phyloP scores from a whole-genome alignment of 2,888 invertebrate genomes.

The Myathropa florea region DNA sequence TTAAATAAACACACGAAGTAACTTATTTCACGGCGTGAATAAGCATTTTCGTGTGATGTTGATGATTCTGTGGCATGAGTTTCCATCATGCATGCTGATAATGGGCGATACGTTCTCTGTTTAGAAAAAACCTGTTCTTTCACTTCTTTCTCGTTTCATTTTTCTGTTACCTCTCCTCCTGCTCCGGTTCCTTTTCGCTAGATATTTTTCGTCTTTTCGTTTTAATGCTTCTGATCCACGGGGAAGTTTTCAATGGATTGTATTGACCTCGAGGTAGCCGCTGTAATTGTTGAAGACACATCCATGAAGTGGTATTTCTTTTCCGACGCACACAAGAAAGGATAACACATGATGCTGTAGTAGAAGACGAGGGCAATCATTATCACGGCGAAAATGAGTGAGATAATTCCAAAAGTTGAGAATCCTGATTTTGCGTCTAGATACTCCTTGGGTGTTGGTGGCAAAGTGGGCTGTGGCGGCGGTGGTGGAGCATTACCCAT shows the following conservation, averaged over 20 bases:
- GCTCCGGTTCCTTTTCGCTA: constrained; percentile 25
- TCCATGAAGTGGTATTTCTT: constrained; percentile 80
- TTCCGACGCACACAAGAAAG: constrained; percentile 82
- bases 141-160: constrained; percentile 1
- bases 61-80: constrained; percentile 4
- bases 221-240: constrained; percentile 77
- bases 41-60: constrained; percentile 1
- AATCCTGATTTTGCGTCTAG: constrained; percentile 79
- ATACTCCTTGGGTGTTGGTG: constrained; percentile 77
- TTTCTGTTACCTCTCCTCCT: background rate
- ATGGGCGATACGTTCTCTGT: constrained; percentile 44
- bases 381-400: constrained; percentile 77
- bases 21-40: constrained; percentile 15
- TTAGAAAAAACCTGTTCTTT: constrained; percentile 57
- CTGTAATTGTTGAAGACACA: constrained; percentile 79
- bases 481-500: constrained; percentile 44
- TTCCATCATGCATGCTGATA: constrained; percentile 10
- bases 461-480: constrained; percentile 72
- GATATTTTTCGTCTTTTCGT: background rate
- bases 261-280: constrained; percentile 79
- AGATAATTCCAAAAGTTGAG: constrained; percentile 86
- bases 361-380: constrained; percentile 81
- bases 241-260: constrained; percentile 80
- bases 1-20: constrained; percentile 19
- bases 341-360: constrained; percentile 86